Base-by-base conservation (phyloP, 92 coral and sea anemone genomes). In the Chrysogorgia sp. region DNA sequence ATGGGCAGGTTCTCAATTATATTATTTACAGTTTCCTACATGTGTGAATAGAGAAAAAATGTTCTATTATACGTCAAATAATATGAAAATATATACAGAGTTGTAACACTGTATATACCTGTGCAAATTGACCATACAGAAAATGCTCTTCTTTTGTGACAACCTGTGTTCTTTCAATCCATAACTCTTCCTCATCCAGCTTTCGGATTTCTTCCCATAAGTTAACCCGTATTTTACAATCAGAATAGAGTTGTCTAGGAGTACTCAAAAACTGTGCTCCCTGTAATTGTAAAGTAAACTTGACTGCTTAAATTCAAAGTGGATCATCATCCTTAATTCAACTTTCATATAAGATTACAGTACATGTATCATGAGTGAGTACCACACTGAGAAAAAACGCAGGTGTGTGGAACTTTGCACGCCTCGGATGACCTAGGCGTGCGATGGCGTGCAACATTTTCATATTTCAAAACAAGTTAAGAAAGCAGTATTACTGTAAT, bases 161-260 rank as follows among this genome's bases (percentile, higher is more conserved):
- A 22, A 94, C 91, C 60, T 92, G 91, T 1, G 98, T 92, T 29
- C 98, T 82, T 83, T 94, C 98, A 62, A 96, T 89, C 98, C 98
- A 94, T 70, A 81, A 77, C 45, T 91, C 92, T 22, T 82, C 96
- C 65, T 94, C 97, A 90, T 94, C 98, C 71, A 94, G 88, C 84
- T 82, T 56, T 14, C 96, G 92, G 40, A 94, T 81, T 35, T 87
- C 97, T 71, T 91, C 92, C 98, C 98, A 94, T 12, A 71, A 63
- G 58, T 81, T 67, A 32, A 64, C 31, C 22, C 52, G 77, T 61
- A 70, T 1, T 41, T 41, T 24, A 22, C 35, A 41, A 15, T 22
- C 34, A 37, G 63, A 8, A 2, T 45, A 4, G 28, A 17, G 28
- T 14, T 48, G 43, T 71, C 5, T 32, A 24, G 63, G 78, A 53